These are phyloP conservation scores for Sebastes iracundus DNA, from an alignment of 2,797 vertebrate species.

Conservation along the genomic window DNA sequence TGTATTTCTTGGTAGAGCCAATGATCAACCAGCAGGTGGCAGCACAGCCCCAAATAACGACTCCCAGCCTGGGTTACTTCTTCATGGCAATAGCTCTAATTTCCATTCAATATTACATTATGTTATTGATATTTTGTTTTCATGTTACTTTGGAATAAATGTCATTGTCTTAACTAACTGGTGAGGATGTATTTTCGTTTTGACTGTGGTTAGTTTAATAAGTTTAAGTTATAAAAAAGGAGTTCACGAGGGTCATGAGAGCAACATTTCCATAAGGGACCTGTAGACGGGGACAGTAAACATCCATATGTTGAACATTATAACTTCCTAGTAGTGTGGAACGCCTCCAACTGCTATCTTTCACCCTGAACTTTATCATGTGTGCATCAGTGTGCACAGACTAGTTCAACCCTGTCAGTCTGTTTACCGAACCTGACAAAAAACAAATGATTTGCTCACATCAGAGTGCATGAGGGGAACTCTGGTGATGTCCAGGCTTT, in stretches of 20 bases:
- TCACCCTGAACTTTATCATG: not conserved
- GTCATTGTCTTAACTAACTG: not conserved
- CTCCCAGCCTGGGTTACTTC: not conserved
- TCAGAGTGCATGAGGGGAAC: not conserved
- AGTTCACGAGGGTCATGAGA: not conserved
- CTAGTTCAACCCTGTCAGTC: not conserved
- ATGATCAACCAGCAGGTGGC: slow-evolving; percentile 55
- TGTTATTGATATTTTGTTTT: not conserved
- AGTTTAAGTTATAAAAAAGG: too few relatives aligned
- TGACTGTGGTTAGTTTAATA: not conserved
- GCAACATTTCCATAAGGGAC: not conserved
- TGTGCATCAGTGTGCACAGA: not conserved
- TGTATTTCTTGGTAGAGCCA: not conserved
- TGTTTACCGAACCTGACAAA: slow-evolving; percentile 15
- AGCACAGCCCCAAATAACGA: slow-evolving; percentile 34
- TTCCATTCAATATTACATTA: not conserved
- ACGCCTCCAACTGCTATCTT: not conserved
- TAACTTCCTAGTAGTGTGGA: not conserved
- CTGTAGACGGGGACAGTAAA: slow-evolving; percentile 3
- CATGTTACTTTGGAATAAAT: not conserved
- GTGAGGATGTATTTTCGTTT: too few relatives aligned
- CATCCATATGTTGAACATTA: slow-evolving; percentile 10
- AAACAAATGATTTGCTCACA: not conserved
- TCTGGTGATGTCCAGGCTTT: slow-evolving; percentile 1
- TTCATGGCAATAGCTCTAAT: not conserved